Conservation (phyloP, 2,113 vertebrate species). For the Centrocercus urophasianus region DNA sequence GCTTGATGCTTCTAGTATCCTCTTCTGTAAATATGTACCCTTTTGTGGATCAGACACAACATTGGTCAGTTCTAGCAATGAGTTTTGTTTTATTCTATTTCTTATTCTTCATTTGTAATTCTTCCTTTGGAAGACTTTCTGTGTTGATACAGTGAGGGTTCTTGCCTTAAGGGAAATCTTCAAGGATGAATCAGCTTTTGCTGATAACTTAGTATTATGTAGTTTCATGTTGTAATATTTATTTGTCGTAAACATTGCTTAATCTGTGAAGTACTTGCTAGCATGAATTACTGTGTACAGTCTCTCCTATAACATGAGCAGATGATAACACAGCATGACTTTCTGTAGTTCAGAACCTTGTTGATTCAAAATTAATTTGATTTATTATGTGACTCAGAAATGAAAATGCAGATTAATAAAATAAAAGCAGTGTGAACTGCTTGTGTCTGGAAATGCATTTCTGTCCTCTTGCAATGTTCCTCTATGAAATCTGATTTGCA, state of each 20-base stretch:
- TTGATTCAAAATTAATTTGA: constrained; percentile 74
- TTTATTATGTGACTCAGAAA: constrained; percentile 52
- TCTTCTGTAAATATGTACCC: not conserved
- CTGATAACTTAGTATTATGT: not conserved
- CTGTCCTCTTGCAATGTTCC: not conserved
- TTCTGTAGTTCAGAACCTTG: constrained; percentile 66
- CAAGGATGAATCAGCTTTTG: not conserved
- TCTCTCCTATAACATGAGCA: constrained; percentile 61
- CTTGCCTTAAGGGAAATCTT: not conserved
- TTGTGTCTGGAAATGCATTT: not conserved
- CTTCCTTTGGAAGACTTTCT: not conserved
- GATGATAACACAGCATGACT: constrained; percentile 79
- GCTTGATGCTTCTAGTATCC: not conserved
- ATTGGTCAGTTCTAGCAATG: not conserved
- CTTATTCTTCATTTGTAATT: not conserved
- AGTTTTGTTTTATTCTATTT: not conserved
- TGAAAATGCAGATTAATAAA: constrained; percentile 51
- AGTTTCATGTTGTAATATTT: not conserved
- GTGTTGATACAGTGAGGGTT: not conserved
- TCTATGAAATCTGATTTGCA: not conserved
- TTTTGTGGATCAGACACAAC: not conserved
- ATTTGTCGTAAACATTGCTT: not conserved
- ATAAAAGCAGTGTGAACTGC: constrained; percentile 21
- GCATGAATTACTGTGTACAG: constrained; percentile 11
- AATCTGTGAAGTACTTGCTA: not conserved